phyloP scores from a whole-genome alignment of 2,888 invertebrate genomes.

The Vannuccia rotundouncinata region DNA sequence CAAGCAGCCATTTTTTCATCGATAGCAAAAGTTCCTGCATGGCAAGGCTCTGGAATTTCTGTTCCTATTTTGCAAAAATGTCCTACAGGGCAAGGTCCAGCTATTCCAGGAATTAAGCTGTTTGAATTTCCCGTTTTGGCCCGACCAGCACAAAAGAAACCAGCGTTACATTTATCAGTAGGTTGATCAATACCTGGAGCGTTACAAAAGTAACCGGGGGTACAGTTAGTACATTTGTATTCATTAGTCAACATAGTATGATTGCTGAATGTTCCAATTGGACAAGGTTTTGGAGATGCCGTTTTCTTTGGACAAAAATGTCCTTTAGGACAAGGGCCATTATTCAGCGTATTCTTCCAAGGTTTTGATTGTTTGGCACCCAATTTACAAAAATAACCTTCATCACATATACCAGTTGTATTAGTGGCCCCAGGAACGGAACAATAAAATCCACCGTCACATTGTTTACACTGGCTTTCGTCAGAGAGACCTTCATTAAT shows the following conservation, averaged over 20 bases:
- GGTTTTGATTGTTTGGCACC: not conserved
- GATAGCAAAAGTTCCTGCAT: not conserved
- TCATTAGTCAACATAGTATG: constrained; percentile 43
- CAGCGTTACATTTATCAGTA: constrained; percentile 44
- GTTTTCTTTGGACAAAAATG: not conserved
- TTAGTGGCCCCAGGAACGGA: not conserved
- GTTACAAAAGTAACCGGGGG: not conserved
- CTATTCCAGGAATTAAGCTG: not conserved
- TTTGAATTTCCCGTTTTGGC: not conserved
- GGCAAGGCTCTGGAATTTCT: not conserved
- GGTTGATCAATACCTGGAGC: not conserved
- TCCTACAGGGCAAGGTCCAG: not conserved
- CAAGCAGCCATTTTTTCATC: not conserved
- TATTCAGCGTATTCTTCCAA: not conserved
- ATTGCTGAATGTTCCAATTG: constrained; percentile 48
- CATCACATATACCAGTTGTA: not conserved
- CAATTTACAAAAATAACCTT: not conserved
- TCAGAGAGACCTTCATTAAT: not conserved
- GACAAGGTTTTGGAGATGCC: not conserved
- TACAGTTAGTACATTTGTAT: constrained; percentile 43
- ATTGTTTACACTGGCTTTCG: not conserved
- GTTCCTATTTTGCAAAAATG: not conserved
- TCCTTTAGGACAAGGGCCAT: not conserved
- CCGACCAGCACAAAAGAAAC: constrained; percentile 48
- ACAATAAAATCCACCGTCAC: not conserved